Conservation (phyloP, 2,797 vertebrate species). For the Poecilia wingei region DNA sequence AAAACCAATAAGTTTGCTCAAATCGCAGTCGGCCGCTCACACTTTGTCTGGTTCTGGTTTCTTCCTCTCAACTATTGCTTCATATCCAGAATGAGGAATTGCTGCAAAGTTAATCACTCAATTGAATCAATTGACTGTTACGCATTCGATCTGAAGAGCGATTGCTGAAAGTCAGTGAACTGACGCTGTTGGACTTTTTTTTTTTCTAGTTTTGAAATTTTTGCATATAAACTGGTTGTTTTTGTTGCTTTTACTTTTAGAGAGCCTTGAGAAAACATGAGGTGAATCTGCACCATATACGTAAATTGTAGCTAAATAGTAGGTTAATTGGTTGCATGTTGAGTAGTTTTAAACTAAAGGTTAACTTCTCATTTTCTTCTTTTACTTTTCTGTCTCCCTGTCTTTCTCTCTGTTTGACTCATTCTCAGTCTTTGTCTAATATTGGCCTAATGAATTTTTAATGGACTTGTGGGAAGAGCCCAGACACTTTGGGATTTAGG, state of each 20-base stretch:
- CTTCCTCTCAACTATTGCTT: background rate
- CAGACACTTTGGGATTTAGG: constrained; percentile 72
- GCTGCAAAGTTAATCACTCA: background rate
- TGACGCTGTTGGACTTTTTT: too few species aligned
- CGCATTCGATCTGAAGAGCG: background rate
- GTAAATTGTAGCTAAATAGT: background rate
- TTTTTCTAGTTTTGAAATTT: background rate
- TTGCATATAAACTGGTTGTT: background rate
- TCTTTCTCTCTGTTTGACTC: constrained; percentile 37
- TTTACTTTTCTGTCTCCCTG: constrained; percentile 23
- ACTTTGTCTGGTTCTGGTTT: background rate
- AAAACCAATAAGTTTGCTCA: background rate
- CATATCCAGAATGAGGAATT: background rate
- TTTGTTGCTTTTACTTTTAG: background rate
- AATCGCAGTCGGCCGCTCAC: background rate
- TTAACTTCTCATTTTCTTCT: constrained; percentile 2
- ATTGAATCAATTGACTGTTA: background rate
- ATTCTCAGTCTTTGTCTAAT: constrained; percentile 41
- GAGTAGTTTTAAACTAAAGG: background rate
- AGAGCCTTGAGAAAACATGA: background rate
- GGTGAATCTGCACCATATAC: background rate
- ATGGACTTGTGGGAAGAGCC: constrained; percentile 76
- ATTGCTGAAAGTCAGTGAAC: too few species aligned
- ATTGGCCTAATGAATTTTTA: constrained; percentile 77
- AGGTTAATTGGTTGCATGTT: background rate